These are phyloP conservation scores for Lepus americanus DNA, from an alignment of 2,113 vertebrate genomes.

Conservation along the genomic window DNA sequence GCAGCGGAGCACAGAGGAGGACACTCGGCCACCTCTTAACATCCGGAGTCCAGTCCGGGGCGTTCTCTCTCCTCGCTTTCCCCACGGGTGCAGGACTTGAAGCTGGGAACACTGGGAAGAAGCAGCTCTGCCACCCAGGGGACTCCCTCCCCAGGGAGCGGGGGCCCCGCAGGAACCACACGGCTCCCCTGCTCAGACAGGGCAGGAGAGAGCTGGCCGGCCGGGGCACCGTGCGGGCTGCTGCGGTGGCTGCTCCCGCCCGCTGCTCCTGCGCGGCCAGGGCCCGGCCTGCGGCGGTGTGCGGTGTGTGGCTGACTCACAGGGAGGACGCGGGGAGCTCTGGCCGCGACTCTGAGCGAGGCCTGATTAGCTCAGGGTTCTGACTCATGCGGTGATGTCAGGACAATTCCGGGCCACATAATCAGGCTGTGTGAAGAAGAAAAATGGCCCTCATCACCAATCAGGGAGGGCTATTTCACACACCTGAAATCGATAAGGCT, in stretches of 20 bases:
- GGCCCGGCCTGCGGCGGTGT: neutral
- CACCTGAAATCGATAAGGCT: constrained; percentile 72
- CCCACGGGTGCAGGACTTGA: neutral
- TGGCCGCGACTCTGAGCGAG: constrained; percentile 45
- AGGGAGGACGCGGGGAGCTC: neutral
- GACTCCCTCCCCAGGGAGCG: neutral
- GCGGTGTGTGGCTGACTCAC: constrained; percentile 60
- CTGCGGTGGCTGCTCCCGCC: neutral
- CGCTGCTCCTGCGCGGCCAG: neutral
- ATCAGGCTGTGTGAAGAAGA: constrained; percentile 60
- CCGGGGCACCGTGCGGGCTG: no score
- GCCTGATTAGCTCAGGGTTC: constrained; percentile 71
- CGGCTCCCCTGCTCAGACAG: neutral
- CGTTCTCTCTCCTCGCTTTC: neutral
- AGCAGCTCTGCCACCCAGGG: neutral
- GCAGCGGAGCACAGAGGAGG: neutral
- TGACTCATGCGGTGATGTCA: constrained; percentile 77
- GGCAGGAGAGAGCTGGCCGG: neutral
- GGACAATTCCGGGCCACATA: constrained; percentile 67
- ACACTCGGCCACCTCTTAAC: neutral
- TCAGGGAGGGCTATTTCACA: constrained; percentile 74
- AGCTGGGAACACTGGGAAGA: neutral
- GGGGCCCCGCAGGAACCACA: no score
- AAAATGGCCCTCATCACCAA: constrained; percentile 82
- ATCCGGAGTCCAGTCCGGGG: neutral